Percentiles rank a stretch among this genome's conserved stretches.
phyloP scores from a whole-genome alignment of 2,797 vertebrate species.

The Myotis findleyi region DNA sequence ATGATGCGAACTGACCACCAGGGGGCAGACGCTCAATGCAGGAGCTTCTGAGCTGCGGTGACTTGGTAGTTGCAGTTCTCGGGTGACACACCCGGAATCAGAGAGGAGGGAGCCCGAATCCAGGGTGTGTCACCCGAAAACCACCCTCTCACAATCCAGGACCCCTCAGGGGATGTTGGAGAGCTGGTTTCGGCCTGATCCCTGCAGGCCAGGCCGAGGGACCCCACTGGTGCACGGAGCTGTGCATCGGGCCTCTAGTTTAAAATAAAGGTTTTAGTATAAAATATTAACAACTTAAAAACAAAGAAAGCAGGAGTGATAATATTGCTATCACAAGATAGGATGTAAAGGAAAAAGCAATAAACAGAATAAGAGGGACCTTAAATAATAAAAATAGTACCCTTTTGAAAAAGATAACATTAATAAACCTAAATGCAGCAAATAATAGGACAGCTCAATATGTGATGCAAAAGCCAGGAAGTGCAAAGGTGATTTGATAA shows the following conservation, averaged over 20 bases:
- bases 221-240: too few species aligned
- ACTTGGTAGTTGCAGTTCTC: too few species aligned
- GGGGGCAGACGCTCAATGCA: too few species aligned
- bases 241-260: not conserved
- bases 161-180: too few species aligned
- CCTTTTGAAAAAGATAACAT: not conserved
- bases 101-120: too few species aligned
- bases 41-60: too few species aligned
- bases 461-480: not conserved
- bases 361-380: not conserved
- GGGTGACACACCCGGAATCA: too few species aligned
- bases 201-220: too few species aligned
- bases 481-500: not conserved
- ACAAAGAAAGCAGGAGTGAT: not conserved
- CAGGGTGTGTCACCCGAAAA: too few species aligned
- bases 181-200: too few species aligned
- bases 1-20: too few species aligned
- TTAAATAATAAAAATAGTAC: not conserved
- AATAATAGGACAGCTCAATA: not conserved
- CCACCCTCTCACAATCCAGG: too few species aligned
- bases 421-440: not conserved
- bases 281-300: not conserved
- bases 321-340: not conserved
- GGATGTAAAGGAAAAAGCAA: not conserved
- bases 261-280: slow-evolving; percentile 14